These are phyloP conservation scores for Geophilus truncorum DNA, from an alignment of 2,888 invertebrate genomes.

Conservation along the genomic window DNA sequence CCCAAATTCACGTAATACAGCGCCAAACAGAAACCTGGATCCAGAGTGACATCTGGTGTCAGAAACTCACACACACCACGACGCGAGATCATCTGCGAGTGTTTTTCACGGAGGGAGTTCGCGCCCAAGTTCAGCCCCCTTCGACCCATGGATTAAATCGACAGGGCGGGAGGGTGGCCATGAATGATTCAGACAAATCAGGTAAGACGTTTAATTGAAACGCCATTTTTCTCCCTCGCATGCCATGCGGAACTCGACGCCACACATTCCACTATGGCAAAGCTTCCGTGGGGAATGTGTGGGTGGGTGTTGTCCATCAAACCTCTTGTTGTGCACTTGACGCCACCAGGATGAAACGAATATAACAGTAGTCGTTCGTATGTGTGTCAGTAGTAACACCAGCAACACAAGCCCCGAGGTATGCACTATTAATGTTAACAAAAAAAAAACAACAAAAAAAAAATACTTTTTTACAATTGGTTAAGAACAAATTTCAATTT, in stretches of 20 bases:
- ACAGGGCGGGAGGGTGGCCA: conserved; percentile 17
- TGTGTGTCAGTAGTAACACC: conserved; percentile 1
- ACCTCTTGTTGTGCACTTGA: background rate
- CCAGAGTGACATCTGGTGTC: background rate
- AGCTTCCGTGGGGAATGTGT: background rate
- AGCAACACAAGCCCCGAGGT: background rate
- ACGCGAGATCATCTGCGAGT: background rate
- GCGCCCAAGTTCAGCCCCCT: conserved; percentile 7
- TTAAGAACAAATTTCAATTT: background rate
- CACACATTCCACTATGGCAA: background rate
- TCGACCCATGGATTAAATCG: conserved; percentile 23
- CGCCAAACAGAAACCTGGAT: background rate
- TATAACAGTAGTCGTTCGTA: background rate
- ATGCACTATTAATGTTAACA: too few species aligned
- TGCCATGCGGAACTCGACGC: background rate
- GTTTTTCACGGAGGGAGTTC: conserved; percentile 11
- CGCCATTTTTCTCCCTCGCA: background rate
- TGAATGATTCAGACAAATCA: background rate
- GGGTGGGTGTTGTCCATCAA: background rate
- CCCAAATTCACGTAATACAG: background rate
- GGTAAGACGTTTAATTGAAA: background rate
- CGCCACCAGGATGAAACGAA: background rate
- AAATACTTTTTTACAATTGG: too few species aligned
- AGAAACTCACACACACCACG: background rate
- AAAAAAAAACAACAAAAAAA: too few species aligned